Base-by-base conservation (phyloP, 2,797 vertebrate species). In the Galago senegalensis region DNA sequence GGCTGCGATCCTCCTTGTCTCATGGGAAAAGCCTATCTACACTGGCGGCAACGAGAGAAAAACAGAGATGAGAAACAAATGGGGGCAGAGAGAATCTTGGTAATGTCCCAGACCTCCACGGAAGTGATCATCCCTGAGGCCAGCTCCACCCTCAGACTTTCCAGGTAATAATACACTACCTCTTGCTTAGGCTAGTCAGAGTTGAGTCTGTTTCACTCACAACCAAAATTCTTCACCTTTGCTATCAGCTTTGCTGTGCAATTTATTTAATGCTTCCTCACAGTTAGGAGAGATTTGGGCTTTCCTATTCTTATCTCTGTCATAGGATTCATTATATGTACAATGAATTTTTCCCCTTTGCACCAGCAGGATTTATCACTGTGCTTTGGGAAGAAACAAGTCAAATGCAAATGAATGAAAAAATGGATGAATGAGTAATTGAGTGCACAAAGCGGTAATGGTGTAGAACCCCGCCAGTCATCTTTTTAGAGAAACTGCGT, bases 301-400 rank as follows among this genome's bases (percentile, higher is more conserved):
- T 81, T 96, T 70, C 91, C 40, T 67, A 27, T 73, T 86, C 79
- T 93, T 79, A 29, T 43, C 9, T 91, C 43, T 65, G 31, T 80
- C 25, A 27, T 3, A 61, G 80, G 70, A 72, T 25, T 91, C n/a
- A 27, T 58, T 25, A 61, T 1, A 72, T 46, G 14, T 56, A 23
- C 14, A 20, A 25, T 27, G 43, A 29, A 46, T 34, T 73, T 46
- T 34, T 27, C 29, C 12, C 20, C 76, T n/a, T 73, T 77, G 12
- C 14, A 17, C 46, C 16, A 23, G 43, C 20, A 60, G 58, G 20
- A 37, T 87, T 88, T 85, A 25, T 75, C 34, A 11, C 4, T 2
- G 1, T 37, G 46, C 34, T 83, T 77, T 82, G 60, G 37, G 75
- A 89, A 46, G 81, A 60, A 73, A 37, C 12, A 43, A 43, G 49